Base-by-base conservation (phyloP, 2,888 invertebrate genomes). In the Arctia plantaginis region DNA sequence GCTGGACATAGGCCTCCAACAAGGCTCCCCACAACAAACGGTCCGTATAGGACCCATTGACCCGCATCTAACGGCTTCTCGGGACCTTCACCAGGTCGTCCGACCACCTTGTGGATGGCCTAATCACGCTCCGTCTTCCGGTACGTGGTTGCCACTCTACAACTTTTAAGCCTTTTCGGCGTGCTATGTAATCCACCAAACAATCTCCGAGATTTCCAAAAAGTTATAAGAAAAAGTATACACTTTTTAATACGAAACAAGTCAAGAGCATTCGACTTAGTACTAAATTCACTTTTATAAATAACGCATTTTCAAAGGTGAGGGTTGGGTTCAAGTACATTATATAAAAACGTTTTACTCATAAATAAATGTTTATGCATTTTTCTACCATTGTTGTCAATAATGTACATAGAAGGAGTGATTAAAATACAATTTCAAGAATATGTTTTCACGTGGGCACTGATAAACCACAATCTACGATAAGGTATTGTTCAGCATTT, bases 381-480 rank as follows among this genome's bases (percentile, higher is more conserved):
- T 44, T 30, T 55, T 23, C 55, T 33, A 15, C 6, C n/a, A 13
- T 33, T 44, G 30, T 59, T 18, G 20, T 68, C 62, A 55, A n/a
- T 55, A n/a, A 47, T 68, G 27, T 67, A 0, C 30, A 23, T 69
- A 69, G 65, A 55, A 59, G 41, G 8, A 74, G 51, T 66, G 66
- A 51, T 64, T 67, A 47, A 59, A 67, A 71, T 69, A 65, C 35
- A 55, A 70, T 69, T 66, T 62, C 30, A 69, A 66, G 44, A 59
- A 66, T 62, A 62, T 70, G 66, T 74, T 68, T 74, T 55, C 33
- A 66, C 55, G 69, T 66, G 51, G 18, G 66, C 59, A 27, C 30
- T 70, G 70, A 70, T 74, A 74, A 74, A 71, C 12, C 12, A 33
- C 33, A 70, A 70, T 66, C 30, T 74, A 44, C 59, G 74, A 74